A percentile compares a stretch with the other conserved stretches of the same genome.
Conservation (phyloP, 2,888 invertebrate genomes). For the Apocheima hispidaria region DNA sequence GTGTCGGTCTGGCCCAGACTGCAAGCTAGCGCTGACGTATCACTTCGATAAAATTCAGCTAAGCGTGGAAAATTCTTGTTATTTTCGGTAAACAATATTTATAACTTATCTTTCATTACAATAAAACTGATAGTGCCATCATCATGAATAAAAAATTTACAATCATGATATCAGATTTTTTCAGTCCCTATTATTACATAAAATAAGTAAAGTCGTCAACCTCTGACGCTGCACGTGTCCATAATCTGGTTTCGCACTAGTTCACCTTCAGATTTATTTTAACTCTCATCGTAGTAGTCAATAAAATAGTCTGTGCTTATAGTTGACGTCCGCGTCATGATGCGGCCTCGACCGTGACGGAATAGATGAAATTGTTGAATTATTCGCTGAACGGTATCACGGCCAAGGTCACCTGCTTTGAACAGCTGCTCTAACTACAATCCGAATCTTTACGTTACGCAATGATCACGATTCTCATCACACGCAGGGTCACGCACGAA, state of each 20-base stretch:
- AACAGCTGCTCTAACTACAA: slow-evolving; percentile 61
- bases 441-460: slow-evolving; percentile 49
- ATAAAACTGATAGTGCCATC: slow-evolving; percentile 11
- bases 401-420: slow-evolving; percentile 72
- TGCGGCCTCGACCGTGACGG: slow-evolving; percentile 71
- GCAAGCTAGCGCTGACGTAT: slow-evolving; percentile 15
- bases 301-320: slow-evolving; percentile 17
- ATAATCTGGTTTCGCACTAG: slow-evolving; percentile 32
- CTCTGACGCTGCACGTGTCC: slow-evolving; percentile 32
- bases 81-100: slow-evolving; percentile 11
- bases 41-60: slow-evolving; percentile 1
- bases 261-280: slow-evolving; percentile 27
- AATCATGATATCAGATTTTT: slow-evolving; percentile 11
- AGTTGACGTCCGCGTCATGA: slow-evolving; percentile 52
- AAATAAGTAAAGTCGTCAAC: slow-evolving; percentile 35
- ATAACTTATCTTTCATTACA: neutral
- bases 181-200: slow-evolving; percentile 22
- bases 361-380: slow-evolving; percentile 76
- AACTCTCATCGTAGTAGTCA: slow-evolving; percentile 19
- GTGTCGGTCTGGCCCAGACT: slow-evolving; percentile 31
- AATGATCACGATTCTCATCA: slow-evolving; percentile 39
- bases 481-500: slow-evolving; percentile 12
- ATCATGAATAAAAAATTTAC: neutral
- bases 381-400: slow-evolving; percentile 74
- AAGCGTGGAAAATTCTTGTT: slow-evolving; percentile 17